Evolutionary conservation across 1,140 invertebrate species (phyloP).

Genomic region (Euwallacea similis): DNA sequence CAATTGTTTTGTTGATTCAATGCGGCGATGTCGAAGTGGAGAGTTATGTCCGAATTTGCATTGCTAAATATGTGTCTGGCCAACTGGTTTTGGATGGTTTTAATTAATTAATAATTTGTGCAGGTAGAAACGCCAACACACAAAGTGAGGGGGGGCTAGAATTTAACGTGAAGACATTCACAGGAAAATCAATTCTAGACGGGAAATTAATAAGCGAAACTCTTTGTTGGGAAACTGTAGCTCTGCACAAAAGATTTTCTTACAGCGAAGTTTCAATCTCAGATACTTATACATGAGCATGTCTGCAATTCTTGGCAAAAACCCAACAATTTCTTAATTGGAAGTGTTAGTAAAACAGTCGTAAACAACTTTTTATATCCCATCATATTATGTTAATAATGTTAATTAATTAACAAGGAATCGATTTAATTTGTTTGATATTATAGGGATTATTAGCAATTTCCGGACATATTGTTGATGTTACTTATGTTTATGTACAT

Average conservation of each 20-base stretch:
- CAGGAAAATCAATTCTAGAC: no score
- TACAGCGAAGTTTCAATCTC: neutral
- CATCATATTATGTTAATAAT: neutral
- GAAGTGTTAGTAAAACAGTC: constrained; percentile 8
- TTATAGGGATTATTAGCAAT: no score
- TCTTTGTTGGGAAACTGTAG: no score
- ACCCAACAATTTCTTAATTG: constrained; percentile 15
- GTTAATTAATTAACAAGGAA: no score
- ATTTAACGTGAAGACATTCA: no score
- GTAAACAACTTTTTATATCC: constrained; percentile 16
- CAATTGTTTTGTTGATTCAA: neutral
- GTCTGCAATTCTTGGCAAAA: constrained; percentile 6
- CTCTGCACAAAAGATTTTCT: no score
- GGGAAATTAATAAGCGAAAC: no score
- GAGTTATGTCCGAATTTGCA: constrained; percentile 2
- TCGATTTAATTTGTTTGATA: no score
- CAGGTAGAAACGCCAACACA: no score
- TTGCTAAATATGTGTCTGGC: neutral
- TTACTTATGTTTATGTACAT: no score
- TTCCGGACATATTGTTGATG: no score
- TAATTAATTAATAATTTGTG: constrained; percentile 3
- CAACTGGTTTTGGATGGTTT: neutral
- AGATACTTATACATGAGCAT: neutral
- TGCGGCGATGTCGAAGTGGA: neutral
- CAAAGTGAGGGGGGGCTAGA: no score